Base-by-base conservation (phyloP, 2,888 invertebrate genomes). In the Drosophila nr. medialis region DNA sequence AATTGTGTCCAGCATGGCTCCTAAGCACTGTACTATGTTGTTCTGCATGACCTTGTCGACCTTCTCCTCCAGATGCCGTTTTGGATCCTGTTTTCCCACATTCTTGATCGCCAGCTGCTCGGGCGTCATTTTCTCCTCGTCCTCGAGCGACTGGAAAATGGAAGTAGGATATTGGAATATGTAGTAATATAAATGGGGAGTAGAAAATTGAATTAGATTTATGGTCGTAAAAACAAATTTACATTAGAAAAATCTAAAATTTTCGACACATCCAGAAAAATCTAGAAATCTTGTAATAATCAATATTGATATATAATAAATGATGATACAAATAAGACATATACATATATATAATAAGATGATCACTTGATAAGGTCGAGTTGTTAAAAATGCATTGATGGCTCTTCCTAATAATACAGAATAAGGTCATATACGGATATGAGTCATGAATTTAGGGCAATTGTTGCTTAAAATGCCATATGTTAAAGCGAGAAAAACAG, bases 61-160 rank as follows among this genome's bases (percentile, higher is more conserved):
- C 94, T 99, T 98, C 93, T 99, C 99, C 93, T 99, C 99, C 93
- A 99, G 95, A 95, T 99, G 99, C 84, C 99, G 95, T 94, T 99
- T 99, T 29, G 99, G 99, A 93, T 99, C 99, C 93, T 98, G 97
- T 93, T 98, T 99, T 63, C 99, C 99, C 72, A 99, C 99, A 94
- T 99, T 99, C 93, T 99, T 99, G 91, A 99, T 99, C 27, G 99
- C 99, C 93, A 99, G 94, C 93, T 99, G 99, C 93, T 99, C 99
- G 1, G 99, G 98, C 5, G 99, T 99, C 99, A 99, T 99, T 93
- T 98, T 99, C 91, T 99, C 99, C 93, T 99, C 99, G 89, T 99
- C 99, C 93, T 99, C 99, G 72, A 99, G 94, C 10, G 99, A 98
- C 42, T 40, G 27, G 15, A 32, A 62, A 42, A 50, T 38, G 6